A percentile compares a stretch with the other conserved stretches of the same genome.
Evolutionary conservation across 2,797 vertebrate species (phyloP).

Genomic region (Nothura maculosa): DNA sequence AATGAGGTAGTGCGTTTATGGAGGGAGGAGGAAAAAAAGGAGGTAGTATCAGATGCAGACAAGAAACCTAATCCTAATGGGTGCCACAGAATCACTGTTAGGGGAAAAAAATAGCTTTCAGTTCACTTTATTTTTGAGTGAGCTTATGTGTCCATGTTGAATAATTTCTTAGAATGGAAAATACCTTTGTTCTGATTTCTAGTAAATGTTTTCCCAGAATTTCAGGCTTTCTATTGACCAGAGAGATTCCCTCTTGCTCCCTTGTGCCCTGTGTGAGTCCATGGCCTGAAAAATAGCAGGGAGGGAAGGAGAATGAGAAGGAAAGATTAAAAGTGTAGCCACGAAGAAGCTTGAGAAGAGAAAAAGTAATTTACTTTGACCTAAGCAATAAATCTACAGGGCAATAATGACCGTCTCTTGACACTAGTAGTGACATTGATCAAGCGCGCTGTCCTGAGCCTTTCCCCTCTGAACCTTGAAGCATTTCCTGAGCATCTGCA

Average conservation of each 20-base stretch:
- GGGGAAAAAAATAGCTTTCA: conserved; percentile 22
- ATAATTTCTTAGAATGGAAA: background rate
- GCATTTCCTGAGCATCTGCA: background rate
- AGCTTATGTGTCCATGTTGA: background rate
- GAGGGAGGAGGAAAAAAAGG: background rate
- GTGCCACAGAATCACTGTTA: background rate
- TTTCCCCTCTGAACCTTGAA: conserved; percentile 6
- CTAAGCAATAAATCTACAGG: conserved; percentile 79
- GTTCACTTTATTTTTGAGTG: conserved; percentile 1
- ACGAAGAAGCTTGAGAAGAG: conserved; percentile 50
- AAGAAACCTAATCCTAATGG: background rate
- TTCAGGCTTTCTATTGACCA: background rate
- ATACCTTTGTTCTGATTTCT: background rate
- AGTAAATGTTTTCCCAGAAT: background rate
- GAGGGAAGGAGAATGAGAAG: background rate
- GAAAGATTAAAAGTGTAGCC: conserved; percentile 25
- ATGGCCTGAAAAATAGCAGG: background rate
- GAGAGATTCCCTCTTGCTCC: background rate
- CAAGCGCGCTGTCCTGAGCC: conserved; percentile 43
- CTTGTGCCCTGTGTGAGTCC: background rate
- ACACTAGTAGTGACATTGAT: conserved; percentile 74
- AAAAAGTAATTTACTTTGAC: conserved; percentile 80
- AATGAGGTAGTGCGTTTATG: background rate
- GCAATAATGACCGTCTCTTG: conserved; percentile 73
- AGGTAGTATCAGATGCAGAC: background rate